These are phyloP conservation scores for Malurus alboscapulatus DNA, from an alignment of 2,113 vertebrate genomes.

Conservation along the genomic window DNA sequence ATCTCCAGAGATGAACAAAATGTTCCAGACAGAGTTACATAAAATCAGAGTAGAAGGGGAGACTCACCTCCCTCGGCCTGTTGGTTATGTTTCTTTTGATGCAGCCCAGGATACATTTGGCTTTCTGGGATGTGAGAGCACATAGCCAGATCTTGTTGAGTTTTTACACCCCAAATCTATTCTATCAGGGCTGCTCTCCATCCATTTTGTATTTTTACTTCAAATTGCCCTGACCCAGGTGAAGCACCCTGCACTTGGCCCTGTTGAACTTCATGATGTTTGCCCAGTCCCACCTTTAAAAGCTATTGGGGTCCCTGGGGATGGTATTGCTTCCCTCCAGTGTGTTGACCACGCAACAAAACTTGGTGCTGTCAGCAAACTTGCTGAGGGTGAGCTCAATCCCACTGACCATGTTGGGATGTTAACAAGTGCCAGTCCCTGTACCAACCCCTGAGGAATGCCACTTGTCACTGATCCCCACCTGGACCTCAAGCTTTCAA, in stretches of 20 bases:
- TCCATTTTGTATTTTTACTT: not conserved
- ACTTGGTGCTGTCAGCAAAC: not conserved
- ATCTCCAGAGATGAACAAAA: not conserved
- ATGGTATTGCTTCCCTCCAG: not conserved
- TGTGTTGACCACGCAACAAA: accelerated
- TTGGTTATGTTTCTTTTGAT: not conserved
- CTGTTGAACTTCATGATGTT: not conserved
- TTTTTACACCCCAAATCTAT: not conserved
- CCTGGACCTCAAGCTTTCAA: not conserved
- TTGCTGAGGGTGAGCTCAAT: not conserved
- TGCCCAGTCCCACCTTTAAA: not conserved
- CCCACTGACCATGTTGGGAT: no score
- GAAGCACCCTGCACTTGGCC: not conserved
- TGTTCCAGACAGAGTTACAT: not conserved
- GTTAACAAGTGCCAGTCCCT: not conserved
- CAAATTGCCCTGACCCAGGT: not conserved
- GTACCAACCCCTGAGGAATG: not conserved
- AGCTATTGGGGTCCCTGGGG: not conserved
- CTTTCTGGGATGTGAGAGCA: not conserved
- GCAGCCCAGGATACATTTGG: not conserved
- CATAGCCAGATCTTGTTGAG: not conserved
- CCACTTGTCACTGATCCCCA: not conserved
- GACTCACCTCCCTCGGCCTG: not conserved
- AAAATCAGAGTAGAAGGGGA: not conserved
- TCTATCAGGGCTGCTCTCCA: not conserved